These are phyloP conservation scores for Brachionus koreanus DNA, from an alignment of 1,140 invertebrate genomes.

Conservation along the genomic window DNA sequence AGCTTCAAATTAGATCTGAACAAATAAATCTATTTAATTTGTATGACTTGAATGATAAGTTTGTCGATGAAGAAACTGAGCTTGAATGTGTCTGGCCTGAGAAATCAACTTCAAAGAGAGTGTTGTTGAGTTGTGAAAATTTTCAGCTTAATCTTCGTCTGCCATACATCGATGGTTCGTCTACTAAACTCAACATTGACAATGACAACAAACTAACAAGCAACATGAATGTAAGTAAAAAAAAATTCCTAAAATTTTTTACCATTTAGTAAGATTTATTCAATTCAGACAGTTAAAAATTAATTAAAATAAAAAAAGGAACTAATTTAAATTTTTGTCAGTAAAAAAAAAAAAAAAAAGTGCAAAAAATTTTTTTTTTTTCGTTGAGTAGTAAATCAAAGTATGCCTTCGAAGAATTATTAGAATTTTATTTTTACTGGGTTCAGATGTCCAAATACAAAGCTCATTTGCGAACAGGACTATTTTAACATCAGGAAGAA, in stretches of 20 bases:
- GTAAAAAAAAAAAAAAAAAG: no score
- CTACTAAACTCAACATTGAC: not conserved
- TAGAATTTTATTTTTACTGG: no score
- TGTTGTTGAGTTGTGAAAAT: not conserved
- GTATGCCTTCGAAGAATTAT: no score
- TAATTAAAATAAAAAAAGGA: no score
- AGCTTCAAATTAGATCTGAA: not conserved
- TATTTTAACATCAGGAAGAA: no score
- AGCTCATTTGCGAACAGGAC: no score
- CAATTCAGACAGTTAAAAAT: no score
- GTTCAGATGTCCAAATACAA: no score
- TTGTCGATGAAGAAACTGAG: not conserved
- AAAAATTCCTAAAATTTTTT: not conserved
- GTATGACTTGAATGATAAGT: not conserved
- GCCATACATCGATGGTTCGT: not conserved
- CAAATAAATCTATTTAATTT: constrained; percentile 24
- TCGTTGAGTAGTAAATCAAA: no score
- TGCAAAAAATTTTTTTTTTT: no score
- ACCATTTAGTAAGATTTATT: not conserved
- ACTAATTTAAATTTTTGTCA: no score
- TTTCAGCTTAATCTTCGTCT: constrained; percentile 31
- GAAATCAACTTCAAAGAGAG: not conserved
- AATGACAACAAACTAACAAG: not conserved
- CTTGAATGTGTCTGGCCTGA: constrained; percentile 2
- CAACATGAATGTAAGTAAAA: not conserved